These are phyloP conservation scores for Trissolcus brochymenae DNA, from an alignment of 2,888 invertebrate genomes.

Conservation along the genomic window DNA sequence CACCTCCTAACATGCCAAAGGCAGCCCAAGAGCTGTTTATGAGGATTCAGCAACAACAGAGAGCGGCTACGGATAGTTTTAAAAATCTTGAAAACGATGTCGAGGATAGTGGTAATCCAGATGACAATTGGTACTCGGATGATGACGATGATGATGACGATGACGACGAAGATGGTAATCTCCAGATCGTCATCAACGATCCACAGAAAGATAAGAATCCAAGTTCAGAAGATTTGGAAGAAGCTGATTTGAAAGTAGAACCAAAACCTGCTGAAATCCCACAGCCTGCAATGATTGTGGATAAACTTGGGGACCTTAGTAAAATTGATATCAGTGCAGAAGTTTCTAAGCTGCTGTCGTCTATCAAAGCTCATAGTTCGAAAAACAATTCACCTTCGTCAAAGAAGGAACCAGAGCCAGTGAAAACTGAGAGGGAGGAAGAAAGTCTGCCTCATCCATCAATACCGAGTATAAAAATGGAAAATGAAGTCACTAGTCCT, in stretches of 20 bases:
- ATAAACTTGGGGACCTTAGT: constrained; percentile 83
- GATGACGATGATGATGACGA: constrained; percentile 75
- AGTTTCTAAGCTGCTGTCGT: constrained; percentile 83
- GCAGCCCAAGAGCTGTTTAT: constrained; percentile 82
- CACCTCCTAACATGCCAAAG: constrained; percentile 80
- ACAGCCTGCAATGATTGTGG: constrained; percentile 79
- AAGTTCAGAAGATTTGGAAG: constrained; percentile 55
- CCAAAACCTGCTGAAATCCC: constrained; percentile 72
- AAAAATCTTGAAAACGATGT: constrained; percentile 75
- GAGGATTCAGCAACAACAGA: constrained; percentile 82
- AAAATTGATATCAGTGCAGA: constrained; percentile 86
- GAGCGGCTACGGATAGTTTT: constrained; percentile 74
- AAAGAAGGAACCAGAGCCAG: constrained; percentile 51
- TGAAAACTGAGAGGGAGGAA: not conserved
- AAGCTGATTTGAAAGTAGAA: constrained; percentile 20
- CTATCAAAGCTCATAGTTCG: constrained; percentile 76
- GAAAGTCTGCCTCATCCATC: not conserved
- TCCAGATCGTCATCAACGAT: constrained; percentile 85
- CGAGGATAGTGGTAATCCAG: constrained; percentile 75
- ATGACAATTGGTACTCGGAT: constrained; percentile 72
- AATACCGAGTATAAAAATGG: not conserved
- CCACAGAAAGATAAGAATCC: constrained; percentile 80
- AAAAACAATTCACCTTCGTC: constrained; percentile 41
- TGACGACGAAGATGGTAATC: constrained; percentile 68
- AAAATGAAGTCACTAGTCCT: constrained; percentile 66